Base-by-base conservation (phyloP, 2,113 vertebrate species). In the Psilopogon haemacephalus region DNA sequence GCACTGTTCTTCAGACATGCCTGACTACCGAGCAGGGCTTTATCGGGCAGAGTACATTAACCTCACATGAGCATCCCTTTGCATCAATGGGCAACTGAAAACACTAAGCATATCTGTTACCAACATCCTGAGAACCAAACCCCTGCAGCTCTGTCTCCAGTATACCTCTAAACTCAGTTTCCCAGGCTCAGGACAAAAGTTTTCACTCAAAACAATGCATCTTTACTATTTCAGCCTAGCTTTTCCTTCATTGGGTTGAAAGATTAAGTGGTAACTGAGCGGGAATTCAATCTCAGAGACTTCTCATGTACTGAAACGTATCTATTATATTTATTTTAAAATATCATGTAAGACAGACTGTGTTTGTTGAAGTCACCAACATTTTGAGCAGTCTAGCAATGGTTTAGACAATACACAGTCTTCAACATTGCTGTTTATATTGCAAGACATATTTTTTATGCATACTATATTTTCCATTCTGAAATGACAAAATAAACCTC, bases 401-500 rank as follows among this genome's bases (percentile, higher is more conserved):
- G 5, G 58, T 82, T 75, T 85, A 88, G 90, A 21, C 82, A 88
- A 74, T 50, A 72, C 54, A 65, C 6, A 74, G 63, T 55, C 44
- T 71, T 92, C 59, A 95, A 63, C n/a, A 15, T 6, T 78, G 30
- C 32, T 71, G 20, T 78, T 84, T 67, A 93, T 92, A 88, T 44
- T 68, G 33, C 44, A 91, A 75, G 77, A 67, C 23, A 17, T 69
- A 63, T 86, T 94, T 94, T 93, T 95, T 68, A 60, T 37, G 17
- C 75, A 56, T 35, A 35, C 37, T 89, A 62, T 81, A 76, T 89
- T 96, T 94, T 89, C 83, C 48, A 68, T 81, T 87, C 58, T 50
- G 80, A 89, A 94, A 95, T 73, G 52, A 63, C 63, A 78, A n/a
- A 62, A 88, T 37, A 93, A 91, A 83, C 58, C 24, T 87, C 89